Conservation (phyloP, 2,888 invertebrate genomes). For the Apeira syringaria region DNA sequence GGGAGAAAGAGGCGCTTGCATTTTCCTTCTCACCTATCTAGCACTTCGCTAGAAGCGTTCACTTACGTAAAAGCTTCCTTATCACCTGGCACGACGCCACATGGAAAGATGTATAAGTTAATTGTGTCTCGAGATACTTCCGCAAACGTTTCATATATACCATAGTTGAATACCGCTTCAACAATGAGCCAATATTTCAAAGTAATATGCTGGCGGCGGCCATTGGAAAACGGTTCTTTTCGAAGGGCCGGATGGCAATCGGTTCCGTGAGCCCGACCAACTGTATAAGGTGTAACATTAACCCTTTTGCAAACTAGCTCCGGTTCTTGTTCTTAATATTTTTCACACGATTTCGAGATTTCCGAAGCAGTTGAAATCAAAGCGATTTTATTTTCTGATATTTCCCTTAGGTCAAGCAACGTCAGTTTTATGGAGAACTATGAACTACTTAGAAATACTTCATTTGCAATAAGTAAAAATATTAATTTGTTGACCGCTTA, state of each 20-base stretch:
- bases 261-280: constrained; percentile 33
- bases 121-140: constrained; percentile 26
- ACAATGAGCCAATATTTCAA: constrained; percentile 19
- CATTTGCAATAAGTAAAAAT: no score
- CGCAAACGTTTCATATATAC: constrained; percentile 20
- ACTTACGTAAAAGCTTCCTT: constrained; percentile 32
- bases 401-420: no score
- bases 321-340: constrained; percentile 48
- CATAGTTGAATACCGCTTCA: constrained; percentile 4
- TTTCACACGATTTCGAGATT: constrained; percentile 35
- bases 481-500: no score
- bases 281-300: constrained; percentile 61
- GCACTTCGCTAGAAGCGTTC: constrained; percentile 24
- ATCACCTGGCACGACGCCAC: constrained; percentile 33
- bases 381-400: no score
- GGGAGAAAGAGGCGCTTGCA: no score
- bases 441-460: no score
- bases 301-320: constrained; percentile 54
- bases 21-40: no score
- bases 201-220: constrained; percentile 1
- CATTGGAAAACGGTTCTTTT: constrained; percentile 49
- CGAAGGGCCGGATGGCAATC: constrained; percentile 47
- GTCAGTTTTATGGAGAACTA: no score
- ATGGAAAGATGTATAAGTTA: constrained; percentile 25
- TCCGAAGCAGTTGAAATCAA: constrained; percentile 25